These are phyloP conservation scores for Tillus elongatus DNA, from an alignment of 2,888 invertebrate genomes.

Conservation along the genomic window DNA sequence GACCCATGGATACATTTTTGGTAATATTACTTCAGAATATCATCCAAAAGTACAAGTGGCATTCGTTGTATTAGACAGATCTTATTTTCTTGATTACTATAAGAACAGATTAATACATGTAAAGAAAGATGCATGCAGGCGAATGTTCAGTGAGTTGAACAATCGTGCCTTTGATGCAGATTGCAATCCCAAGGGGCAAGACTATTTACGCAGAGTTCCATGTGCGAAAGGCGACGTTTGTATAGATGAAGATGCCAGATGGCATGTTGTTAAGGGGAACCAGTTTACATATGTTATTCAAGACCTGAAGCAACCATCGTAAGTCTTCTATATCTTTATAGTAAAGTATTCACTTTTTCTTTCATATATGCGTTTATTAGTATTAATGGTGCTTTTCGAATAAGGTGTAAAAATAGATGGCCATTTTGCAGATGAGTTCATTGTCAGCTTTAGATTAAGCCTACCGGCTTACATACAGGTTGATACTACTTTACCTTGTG, in stretches of 20 bases:
- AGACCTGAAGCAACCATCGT: slow-evolving; percentile 85
- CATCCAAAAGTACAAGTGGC: slow-evolving; percentile 63
- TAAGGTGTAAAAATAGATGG: too few species aligned
- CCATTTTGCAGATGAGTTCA: too few species aligned
- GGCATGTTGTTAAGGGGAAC: slow-evolving; percentile 75
- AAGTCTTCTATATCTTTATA: too few species aligned
- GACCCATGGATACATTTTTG: slow-evolving; percentile 92
- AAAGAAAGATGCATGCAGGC: slow-evolving; percentile 67
- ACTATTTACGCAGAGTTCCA: slow-evolving; percentile 76
- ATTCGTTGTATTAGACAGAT: slow-evolving; percentile 82
- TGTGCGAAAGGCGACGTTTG: slow-evolving; percentile 70
- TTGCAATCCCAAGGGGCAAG: slow-evolving; percentile 70
- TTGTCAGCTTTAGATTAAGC: too few species aligned
- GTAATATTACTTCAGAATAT: slow-evolving; percentile 74
- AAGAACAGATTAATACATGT: slow-evolving; percentile 59
- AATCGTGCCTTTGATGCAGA: slow-evolving; percentile 73
- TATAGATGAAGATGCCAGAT: slow-evolving; percentile 75
- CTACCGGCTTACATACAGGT: too few species aligned
- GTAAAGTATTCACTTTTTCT: too few species aligned
- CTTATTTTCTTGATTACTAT: slow-evolving; percentile 83
- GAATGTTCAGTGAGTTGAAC: slow-evolving; percentile 80
- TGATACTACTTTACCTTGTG: too few species aligned
- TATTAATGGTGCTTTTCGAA: too few species aligned
- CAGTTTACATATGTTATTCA: slow-evolving; percentile 93
- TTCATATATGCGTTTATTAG: too few species aligned